These are phyloP conservation scores for Anguilla obscura DNA, from an alignment of 2,797 vertebrate genomes.

Conservation along the genomic window DNA sequence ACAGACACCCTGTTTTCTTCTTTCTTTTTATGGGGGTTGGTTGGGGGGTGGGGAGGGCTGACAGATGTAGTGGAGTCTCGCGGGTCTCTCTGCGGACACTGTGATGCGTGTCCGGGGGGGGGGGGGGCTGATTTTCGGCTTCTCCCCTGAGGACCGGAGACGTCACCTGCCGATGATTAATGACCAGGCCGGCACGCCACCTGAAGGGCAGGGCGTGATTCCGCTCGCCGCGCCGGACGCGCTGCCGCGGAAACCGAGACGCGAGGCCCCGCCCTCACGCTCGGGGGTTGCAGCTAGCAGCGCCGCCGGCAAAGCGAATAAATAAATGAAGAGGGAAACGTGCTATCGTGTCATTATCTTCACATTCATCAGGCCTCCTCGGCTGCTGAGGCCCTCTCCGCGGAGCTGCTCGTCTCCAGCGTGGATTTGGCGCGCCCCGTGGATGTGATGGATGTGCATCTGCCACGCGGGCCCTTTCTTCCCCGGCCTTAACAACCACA, in stretches of 20 bases:
- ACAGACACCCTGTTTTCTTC: neutral
- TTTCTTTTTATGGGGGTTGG: slow-evolving; percentile 16
- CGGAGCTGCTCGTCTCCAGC: neutral
- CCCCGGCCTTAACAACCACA: slow-evolving; percentile 22
- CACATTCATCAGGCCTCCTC: neutral
- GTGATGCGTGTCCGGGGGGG: slow-evolving; percentile 28
- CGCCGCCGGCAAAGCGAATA: neutral
- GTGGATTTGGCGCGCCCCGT: neutral
- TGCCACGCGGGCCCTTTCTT: slow-evolving; percentile 5
- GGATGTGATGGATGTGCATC: slow-evolving; percentile 11
- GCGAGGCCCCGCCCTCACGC: neutral
- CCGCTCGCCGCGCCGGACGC: slow-evolving; percentile 41
- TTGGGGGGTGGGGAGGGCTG: slow-evolving; percentile 34
- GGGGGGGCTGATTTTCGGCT: slow-evolving; percentile 23
- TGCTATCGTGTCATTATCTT: neutral
- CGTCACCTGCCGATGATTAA: slow-evolving; percentile 52
- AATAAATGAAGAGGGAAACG: neutral
- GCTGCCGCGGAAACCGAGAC: slow-evolving; percentile 22
- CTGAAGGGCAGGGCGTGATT: slow-evolving; percentile 59
- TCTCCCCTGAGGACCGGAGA: slow-evolving; percentile 46
- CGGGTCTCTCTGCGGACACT: slow-evolving; percentile 39
- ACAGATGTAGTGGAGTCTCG: slow-evolving; percentile 35
- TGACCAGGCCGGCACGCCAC: slow-evolving; percentile 48
- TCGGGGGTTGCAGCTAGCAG: neutral
- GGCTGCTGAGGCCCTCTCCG: neutral